Evolutionary conservation across 2,113 vertebrate genomes (phyloP).

Genomic region (Heterocephalus glaber): DNA sequence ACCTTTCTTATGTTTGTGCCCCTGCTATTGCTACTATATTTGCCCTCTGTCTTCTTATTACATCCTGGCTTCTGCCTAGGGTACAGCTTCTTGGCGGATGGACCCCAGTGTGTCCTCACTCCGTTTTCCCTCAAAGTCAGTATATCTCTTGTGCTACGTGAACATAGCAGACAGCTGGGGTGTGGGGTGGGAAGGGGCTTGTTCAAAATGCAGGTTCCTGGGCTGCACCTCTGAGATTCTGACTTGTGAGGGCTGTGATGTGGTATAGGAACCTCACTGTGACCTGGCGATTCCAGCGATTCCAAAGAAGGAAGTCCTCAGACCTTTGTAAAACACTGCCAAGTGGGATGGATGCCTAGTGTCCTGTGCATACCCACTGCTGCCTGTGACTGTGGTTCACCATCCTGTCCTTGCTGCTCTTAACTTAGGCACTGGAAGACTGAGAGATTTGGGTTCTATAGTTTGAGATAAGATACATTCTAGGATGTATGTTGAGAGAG

Average conservation of each 20-base stretch:
- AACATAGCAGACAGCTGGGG: background rate
- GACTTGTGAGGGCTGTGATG: background rate
- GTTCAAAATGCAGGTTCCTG: background rate
- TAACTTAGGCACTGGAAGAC: background rate
- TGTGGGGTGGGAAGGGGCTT: background rate
- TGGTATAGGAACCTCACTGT: background rate
- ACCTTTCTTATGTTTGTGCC: background rate
- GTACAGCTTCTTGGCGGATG: background rate
- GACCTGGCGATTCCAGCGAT: background rate
- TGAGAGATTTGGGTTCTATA: background rate
- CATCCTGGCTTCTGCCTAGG: background rate
- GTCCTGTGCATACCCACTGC: background rate
- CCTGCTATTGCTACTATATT: background rate
- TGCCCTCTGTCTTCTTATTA: background rate
- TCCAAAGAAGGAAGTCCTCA: background rate
- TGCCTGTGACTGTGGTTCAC: background rate
- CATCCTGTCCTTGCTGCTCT: background rate
- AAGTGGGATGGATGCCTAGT: rapidly evolving
- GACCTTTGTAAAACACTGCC: background rate
- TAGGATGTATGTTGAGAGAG: background rate
- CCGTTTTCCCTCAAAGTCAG: background rate
- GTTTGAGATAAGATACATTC: background rate
- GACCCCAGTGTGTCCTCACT: background rate
- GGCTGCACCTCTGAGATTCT: background rate
- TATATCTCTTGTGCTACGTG: background rate